Percentiles rank a stretch among this genome's conserved stretches.
Evolutionary conservation across 2,113 vertebrate genomes (phyloP).

Genomic region (Brachyhypopomus gauderio): DNA sequence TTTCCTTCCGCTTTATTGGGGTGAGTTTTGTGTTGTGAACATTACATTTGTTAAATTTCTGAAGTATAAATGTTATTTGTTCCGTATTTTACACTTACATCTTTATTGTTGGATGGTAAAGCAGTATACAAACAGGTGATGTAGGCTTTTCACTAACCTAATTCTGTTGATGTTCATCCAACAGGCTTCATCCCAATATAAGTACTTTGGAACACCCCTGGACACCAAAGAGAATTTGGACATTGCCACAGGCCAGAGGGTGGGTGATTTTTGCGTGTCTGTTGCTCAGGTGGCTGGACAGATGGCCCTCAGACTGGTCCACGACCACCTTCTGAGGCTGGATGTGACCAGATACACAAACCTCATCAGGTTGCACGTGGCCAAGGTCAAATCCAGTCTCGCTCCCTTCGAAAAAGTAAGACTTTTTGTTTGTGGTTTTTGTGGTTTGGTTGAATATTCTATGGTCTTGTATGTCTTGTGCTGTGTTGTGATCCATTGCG

Average conservation of each 20-base stretch:
- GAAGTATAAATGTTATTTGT: not conserved
- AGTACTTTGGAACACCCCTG: slow-evolving; percentile 74
- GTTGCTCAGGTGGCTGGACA: slow-evolving; percentile 84
- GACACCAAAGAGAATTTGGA: slow-evolving; percentile 71
- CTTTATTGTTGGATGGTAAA: no score
- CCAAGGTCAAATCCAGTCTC: slow-evolving; percentile 6
- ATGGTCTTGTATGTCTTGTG: no score
- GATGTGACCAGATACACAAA: slow-evolving; percentile 75
- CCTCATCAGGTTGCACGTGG: slow-evolving; percentile 55
- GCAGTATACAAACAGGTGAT: no score
- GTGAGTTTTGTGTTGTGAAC: slow-evolving; percentile 57
- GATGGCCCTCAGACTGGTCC: slow-evolving; percentile 81
- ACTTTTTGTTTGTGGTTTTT: not conserved
- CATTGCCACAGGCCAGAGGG: slow-evolving; percentile 7
- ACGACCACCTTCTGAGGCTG: slow-evolving; percentile 80
- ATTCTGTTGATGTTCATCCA: not conserved
- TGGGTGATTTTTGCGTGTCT: slow-evolving; percentile 52
- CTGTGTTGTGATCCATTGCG: no score
- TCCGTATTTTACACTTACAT: not conserved
- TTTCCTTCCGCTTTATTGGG: slow-evolving; percentile 84
- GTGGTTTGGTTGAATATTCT: not conserved
- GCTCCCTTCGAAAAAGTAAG: slow-evolving; percentile 50
- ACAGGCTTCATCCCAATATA: slow-evolving; percentile 61
- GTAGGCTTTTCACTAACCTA: not conserved
- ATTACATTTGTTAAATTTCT: not conserved